A percentile compares a stretch with the other conserved stretches of the same genome.
These are phyloP conservation scores for Apamea crenata DNA, from an alignment of 2,888 invertebrate species.

Conservation along the genomic window DNA sequence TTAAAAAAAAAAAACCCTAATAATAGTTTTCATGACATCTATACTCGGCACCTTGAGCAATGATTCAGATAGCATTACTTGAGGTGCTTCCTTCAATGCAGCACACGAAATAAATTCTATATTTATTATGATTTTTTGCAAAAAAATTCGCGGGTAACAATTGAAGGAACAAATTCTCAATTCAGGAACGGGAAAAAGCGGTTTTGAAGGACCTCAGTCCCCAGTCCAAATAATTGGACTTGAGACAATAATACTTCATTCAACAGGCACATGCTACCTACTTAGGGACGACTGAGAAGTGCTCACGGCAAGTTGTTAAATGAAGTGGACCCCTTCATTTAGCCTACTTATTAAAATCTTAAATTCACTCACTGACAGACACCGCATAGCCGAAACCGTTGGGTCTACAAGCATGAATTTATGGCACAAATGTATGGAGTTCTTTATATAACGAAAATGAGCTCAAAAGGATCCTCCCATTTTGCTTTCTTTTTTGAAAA, in stretches of 20 bases:
- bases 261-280: no score
- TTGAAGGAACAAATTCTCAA: neutral
- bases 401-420: neutral
- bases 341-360: neutral
- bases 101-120: neutral
- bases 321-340: accelerated
- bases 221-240: neutral
- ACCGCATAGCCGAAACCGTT: neutral
- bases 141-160: neutral
- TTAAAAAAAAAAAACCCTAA: no score
- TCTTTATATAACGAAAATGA: neutral
- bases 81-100: neutral
- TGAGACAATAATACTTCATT: neutral
- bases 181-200: neutral
- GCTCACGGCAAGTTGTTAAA: neutral
- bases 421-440: neutral
- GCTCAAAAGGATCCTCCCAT: neutral
- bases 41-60: neutral
- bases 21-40: neutral
- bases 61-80: neutral
- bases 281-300: neutral
- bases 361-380: neutral
- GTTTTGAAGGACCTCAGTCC: neutral
- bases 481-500: no score
- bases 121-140: neutral